Evolutionary conservation across 1,140 invertebrate genomes (phyloP), one percentile per base, ranked within the genome.

Genomic region (Bombus vancouverensis): DNA sequence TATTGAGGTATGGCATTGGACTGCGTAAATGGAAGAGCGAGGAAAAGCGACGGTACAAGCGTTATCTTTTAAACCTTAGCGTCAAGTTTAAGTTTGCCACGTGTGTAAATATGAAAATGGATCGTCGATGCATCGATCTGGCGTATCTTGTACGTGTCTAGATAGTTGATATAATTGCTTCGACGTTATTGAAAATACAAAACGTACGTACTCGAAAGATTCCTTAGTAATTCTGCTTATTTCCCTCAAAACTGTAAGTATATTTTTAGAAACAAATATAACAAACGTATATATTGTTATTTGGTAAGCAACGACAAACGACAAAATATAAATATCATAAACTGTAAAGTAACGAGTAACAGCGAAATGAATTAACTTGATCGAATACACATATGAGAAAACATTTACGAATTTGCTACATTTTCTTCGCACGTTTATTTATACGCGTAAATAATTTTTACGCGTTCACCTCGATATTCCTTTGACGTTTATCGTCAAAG

Each of bases 41-140:
- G 47, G 18, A 0, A 0, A 22, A 13, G 1, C 0, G 5, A 22
- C 47, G 47, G 0, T 3, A 22, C 5, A 18, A 1, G 47, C 47
- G 47, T 18, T 22, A 53, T 53, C 47, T 53, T 53, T 8, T 2
- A 53, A 53, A 22, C 5, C 47, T 47, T 18, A 53, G 47, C 47
- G 47, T 22, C 47, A 8, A 22, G 47, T 22, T 53, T 22, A 53
- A 53, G 47, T 8, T 22, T 8, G 47, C 47, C 18, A 22, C 47
- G 18, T 2, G 47, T 3, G 18, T 22, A 22, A 8, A 8, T 22
- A 0, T 6, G 47, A 22, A 53, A 22, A 22, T 22, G 18, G 5
- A 53, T 53, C 18, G 47, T 53, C 2, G 47, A 53, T 22, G 47
- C 18, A 18, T 18, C 47, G 6, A 18, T 18, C 15, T 53, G 47